Percentiles rank a stretch among this genome's conserved stretches.
phyloP scores from a whole-genome alignment of 2,797 vertebrate species.

The Acrossocheilus fasciatus region DNA sequence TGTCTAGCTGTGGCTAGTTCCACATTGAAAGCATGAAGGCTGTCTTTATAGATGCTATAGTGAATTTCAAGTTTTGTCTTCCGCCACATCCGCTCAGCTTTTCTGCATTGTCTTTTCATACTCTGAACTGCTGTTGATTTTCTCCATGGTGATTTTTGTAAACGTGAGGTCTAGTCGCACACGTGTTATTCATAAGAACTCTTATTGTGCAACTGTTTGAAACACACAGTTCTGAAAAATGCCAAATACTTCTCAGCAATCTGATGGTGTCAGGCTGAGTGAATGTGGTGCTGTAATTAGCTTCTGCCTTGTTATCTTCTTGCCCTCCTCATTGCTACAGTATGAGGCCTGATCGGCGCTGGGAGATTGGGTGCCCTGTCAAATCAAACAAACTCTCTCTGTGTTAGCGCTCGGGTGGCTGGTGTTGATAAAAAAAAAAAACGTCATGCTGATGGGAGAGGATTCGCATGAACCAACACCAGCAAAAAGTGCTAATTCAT shows the following conservation, averaged over 20 bases:
- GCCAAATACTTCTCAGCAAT: slow-evolving; percentile 6
- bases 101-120: no score
- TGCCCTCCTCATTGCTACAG: slow-evolving; percentile 15
- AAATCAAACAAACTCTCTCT: slow-evolving; percentile 40
- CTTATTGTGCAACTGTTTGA: background rate
- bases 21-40: no score
- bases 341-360: slow-evolving; percentile 20
- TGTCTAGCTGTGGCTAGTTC: no score
- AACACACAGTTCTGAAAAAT: slow-evolving; percentile 9
- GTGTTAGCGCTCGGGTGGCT: slow-evolving; percentile 34
- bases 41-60: no score
- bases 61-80: no score
- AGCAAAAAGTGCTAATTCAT: background rate
- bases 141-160: no score
- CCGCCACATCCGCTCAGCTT: no score
- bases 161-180: background rate
- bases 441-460: background rate
- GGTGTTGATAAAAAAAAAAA: slow-evolving; percentile 34
- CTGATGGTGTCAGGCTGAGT: slow-evolving; percentile 16
- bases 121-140: no score
- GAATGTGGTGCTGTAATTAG: slow-evolving; percentile 42
- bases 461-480: background rate
- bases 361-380: slow-evolving; percentile 38
- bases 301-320: slow-evolving; percentile 41
- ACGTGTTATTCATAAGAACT: background rate